Conservation (phyloP, 2,888 invertebrate genomes). For the Orthosia cruda region DNA sequence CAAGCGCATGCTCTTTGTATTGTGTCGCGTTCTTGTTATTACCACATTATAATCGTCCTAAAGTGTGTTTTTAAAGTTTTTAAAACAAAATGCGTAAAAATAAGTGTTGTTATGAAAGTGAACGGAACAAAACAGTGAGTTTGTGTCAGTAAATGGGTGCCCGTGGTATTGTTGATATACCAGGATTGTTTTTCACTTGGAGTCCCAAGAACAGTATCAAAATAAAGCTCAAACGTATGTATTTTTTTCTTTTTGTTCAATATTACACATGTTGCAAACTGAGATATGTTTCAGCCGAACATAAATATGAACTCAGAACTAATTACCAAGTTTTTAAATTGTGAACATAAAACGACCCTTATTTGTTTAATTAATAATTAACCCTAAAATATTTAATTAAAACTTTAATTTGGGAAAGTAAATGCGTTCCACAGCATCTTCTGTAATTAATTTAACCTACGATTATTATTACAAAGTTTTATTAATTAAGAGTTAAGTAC, state of each 20-base stretch:
- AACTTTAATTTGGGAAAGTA: conserved; percentile 23
- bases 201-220: conserved; percentile 90
- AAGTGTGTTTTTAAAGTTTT: conserved; percentile 61
- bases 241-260: conserved; percentile 5
- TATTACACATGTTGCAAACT: background rate
- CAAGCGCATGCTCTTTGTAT: conserved; percentile 86
- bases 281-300: conserved; percentile 6
- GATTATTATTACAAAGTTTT: conserved; percentile 1
- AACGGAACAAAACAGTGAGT: conserved; percentile 78
- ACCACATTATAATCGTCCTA: conserved; percentile 59
- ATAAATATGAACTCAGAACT: conserved; percentile 16
- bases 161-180: conserved; percentile 86
- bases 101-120: conserved; percentile 66
- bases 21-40: conserved; percentile 73
- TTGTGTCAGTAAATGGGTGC: conserved; percentile 90
- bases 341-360: conserved; percentile 1
- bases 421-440: conserved; percentile 15
- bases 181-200: conserved; percentile 89
- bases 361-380: conserved; percentile 26
- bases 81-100: conserved; percentile 56
- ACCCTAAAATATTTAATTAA: conserved; percentile 43
- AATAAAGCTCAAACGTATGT: conserved; percentile 91
- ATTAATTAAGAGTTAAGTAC: conserved; percentile 20
- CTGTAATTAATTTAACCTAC: background rate
- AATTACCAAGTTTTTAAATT: conserved; percentile 26